Evolutionary conservation across 2,797 vertebrate genomes (phyloP).

Genomic region (Gymnocypris eckloni): DNA sequence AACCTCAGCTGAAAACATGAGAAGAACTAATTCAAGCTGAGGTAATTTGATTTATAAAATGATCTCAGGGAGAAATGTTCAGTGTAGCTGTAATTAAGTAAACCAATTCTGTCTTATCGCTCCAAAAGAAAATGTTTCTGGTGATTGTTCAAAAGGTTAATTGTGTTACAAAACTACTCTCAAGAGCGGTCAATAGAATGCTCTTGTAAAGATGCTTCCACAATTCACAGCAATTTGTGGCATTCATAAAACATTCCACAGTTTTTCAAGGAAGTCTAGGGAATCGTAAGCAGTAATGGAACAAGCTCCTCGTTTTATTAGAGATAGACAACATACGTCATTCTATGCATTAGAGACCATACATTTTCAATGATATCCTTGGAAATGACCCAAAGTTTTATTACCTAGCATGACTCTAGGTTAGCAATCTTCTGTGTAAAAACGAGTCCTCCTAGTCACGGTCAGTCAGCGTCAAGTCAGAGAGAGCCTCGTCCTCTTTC

Average conservation of each 20-base stretch:
- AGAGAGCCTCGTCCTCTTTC: constrained; percentile 30
- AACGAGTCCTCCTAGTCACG: constrained; percentile 34
- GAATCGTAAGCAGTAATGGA: background rate
- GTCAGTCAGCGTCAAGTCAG: constrained; percentile 43
- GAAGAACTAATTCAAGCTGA: constrained; percentile 1
- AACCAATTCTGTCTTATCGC: constrained; percentile 5
- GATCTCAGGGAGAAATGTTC: background rate
- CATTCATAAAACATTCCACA: constrained; percentile 15
- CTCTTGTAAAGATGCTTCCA: background rate
- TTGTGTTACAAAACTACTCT: constrained; percentile 30
- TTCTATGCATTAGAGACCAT: constrained; percentile 36
- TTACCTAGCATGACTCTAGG: constrained; percentile 35
- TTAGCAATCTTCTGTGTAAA: constrained; percentile 40
- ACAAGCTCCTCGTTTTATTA: constrained; percentile 15
- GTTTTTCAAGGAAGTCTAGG: background rate
- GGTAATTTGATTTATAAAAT: constrained; percentile 27
- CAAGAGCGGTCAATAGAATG: constrained; percentile 26
- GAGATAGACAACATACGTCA: background rate
- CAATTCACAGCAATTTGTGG: constrained; percentile 6
- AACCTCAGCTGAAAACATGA: background rate
- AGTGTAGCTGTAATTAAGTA: background rate
- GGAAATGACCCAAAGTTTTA: constrained; percentile 43
- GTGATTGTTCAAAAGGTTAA: constrained; percentile 35
- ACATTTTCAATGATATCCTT: constrained; percentile 55
- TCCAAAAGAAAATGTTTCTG: constrained; percentile 11